Evolutionary conservation across 2,888 invertebrate species (phyloP).

Genomic region (Nephrotoma flavescens): DNA sequence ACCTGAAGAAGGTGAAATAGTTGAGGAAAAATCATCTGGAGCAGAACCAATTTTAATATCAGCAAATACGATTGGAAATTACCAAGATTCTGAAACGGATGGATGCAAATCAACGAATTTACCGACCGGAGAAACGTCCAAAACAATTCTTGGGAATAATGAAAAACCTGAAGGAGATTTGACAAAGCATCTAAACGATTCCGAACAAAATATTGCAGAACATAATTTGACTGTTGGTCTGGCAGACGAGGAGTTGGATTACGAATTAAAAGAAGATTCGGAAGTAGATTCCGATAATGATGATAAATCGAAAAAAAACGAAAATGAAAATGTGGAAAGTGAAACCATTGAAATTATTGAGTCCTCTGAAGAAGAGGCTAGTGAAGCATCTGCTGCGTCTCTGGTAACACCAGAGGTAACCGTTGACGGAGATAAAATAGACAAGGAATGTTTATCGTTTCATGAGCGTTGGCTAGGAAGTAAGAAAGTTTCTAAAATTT

Average conservation of each 20-base stretch:
- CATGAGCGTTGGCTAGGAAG: slow-evolving; percentile 41
- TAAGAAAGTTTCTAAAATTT: slow-evolving; percentile 41
- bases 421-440: slow-evolving; percentile 8
- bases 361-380: slow-evolving; percentile 14
- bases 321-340: slow-evolving; percentile 11
- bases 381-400: neutral
- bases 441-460: neutral
- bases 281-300: slow-evolving; percentile 14
- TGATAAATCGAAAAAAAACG: slow-evolving; percentile 12
- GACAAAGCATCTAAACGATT: slow-evolving; percentile 24
- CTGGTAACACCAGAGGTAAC: neutral
- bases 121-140: neutral
- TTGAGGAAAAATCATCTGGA: slow-evolving; percentile 9
- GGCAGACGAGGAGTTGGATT: slow-evolving; percentile 28
- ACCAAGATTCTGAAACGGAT: slow-evolving; percentile 6
- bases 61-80: neutral
- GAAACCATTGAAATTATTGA: slow-evolving; percentile 2
- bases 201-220: neutral
- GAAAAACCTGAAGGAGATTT: slow-evolving; percentile 29
- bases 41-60: neutral
- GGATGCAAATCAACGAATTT: slow-evolving; percentile 6
- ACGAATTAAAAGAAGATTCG: slow-evolving; percentile 28
- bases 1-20: slow-evolving; percentile 12
- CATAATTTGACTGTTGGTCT: slow-evolving; percentile 21
- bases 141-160: slow-evolving; percentile 9